Evolutionary conservation across 2,797 vertebrate species (phyloP).

Genomic region (Falco columbarius): DNA sequence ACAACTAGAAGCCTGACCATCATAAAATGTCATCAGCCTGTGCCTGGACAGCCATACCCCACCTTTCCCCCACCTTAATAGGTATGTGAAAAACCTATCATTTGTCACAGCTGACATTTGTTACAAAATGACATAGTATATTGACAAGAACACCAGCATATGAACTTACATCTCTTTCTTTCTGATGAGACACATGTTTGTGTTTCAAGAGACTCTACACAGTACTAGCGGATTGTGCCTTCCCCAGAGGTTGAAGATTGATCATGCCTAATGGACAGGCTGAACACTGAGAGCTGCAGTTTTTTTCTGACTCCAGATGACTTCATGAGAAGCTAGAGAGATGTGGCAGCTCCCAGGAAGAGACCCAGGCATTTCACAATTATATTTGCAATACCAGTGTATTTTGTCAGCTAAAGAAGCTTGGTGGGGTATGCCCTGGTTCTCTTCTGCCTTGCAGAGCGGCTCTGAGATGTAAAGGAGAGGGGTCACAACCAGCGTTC

Average conservation of each 20-base stretch:
- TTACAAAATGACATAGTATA: background rate
- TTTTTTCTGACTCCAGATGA: background rate
- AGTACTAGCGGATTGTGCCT: background rate
- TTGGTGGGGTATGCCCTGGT: background rate
- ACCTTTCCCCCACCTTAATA: background rate
- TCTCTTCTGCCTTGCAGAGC: background rate
- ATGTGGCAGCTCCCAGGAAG: background rate
- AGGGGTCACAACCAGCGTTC: background rate
- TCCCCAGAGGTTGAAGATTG: background rate
- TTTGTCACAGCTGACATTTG: background rate
- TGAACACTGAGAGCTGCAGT: background rate
- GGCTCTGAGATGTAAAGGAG: background rate
- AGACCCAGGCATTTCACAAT: background rate
- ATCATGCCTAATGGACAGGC: background rate
- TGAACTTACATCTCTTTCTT: background rate
- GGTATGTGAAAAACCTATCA: background rate
- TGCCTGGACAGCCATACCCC: too few relatives aligned
- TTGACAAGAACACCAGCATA: background rate
- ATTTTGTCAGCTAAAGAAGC: background rate
- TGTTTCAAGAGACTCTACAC: background rate
- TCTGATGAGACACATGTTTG: background rate
- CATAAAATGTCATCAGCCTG: background rate
- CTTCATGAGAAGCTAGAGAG: background rate
- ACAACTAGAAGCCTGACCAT: background rate
- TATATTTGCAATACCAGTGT: background rate